Evolutionary conservation across 2,113 vertebrate genomes (phyloP), one percentile per base, ranked within the genome.

Genomic region (Petromus typicus): DNA sequence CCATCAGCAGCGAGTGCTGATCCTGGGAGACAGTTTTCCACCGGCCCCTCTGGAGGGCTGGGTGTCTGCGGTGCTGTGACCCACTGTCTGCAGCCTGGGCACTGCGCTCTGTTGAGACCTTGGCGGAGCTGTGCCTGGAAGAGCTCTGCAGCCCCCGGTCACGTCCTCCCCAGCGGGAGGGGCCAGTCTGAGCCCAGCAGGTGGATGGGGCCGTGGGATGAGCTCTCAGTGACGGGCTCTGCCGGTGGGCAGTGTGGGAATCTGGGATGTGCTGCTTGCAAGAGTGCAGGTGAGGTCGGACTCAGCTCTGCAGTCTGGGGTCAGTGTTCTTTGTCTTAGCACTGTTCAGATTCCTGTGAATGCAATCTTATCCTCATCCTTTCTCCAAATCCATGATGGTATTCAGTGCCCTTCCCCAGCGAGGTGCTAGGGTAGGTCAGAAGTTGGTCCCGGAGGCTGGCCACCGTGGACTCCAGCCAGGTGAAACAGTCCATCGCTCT

Each of bases 81-180:
- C 13, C 16, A 0, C 12, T 32, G 22, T 5, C 14, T 5, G n/a
- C 8, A 20, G 54, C 5, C 4, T 20, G 51, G 30, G 51, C 32
- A 8, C 22, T 48, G 56, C 16, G 13, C 4, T 40, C 8, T 27
- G 45, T 17, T 22, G 1, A 18, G 63, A 7, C 61, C 34, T 66
- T 34, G 64, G 64, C 32, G 34, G 63, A 23, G 63, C 63, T 16
- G 12, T 69, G 66, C 34, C 48, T 10, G 48, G 48, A 5, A 51
- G 48, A 51, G 48, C 48, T 51, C 48, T 10, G 10, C 48, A 51
- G 48, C 6, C 48, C 48, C 48, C 48, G 10, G 48, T 51, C 48
- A 51, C 10, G 48, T 51, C n/a, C 18, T 69, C 37, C 37, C 67
- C 7, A 14, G n/a, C 8, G 22, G 37, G 67, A 11, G 67, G n/a